A percentile compares a stretch with the other conserved stretches of the same genome.
Evolutionary conservation across 2,888 invertebrate species (phyloP).

Genomic region (Sicus ferrugineus): DNA sequence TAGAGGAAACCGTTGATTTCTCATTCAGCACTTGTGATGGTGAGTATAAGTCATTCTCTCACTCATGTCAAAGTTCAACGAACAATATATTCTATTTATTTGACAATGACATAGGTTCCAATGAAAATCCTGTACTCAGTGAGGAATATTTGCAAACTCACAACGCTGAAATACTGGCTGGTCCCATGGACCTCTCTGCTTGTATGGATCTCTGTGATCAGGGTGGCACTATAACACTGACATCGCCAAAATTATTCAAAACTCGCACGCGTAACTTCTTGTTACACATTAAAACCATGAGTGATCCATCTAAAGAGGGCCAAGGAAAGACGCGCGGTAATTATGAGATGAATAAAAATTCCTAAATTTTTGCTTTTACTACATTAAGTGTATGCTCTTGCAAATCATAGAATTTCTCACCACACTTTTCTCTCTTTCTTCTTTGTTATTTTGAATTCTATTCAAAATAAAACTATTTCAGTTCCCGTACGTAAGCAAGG

Average conservation of each 20-base stretch:
- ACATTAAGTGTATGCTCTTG: constrained; percentile 11
- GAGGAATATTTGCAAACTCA: constrained; percentile 85
- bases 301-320: constrained; percentile 72
- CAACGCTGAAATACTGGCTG: constrained; percentile 89
- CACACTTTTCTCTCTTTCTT: constrained; percentile 16
- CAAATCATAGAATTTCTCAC: constrained; percentile 11
- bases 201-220: constrained; percentile 86
- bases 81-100: constrained; percentile 28
- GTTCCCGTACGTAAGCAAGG: constrained; percentile 55
- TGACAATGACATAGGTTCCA: constrained; percentile 29
- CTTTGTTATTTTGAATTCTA: constrained; percentile 19
- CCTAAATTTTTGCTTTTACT: neutral
- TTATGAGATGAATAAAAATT: neutral
- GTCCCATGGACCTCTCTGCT: constrained; percentile 82
- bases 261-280: constrained; percentile 81
- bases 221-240: constrained; percentile 83
- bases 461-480: constrained; percentile 44
- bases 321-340: constrained; percentile 63
- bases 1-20: constrained; percentile 60
- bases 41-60: constrained; percentile 56
- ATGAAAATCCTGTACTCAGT: constrained; percentile 79
- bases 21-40: constrained; percentile 46
- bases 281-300: constrained; percentile 77
- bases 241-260: constrained; percentile 84
- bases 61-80: neutral